A percentile compares a stretch with the other conserved stretches of the same genome.
These are phyloP conservation scores for Oegoconia quadripuncta DNA, from an alignment of 2,888 invertebrate species.

Conservation along the genomic window DNA sequence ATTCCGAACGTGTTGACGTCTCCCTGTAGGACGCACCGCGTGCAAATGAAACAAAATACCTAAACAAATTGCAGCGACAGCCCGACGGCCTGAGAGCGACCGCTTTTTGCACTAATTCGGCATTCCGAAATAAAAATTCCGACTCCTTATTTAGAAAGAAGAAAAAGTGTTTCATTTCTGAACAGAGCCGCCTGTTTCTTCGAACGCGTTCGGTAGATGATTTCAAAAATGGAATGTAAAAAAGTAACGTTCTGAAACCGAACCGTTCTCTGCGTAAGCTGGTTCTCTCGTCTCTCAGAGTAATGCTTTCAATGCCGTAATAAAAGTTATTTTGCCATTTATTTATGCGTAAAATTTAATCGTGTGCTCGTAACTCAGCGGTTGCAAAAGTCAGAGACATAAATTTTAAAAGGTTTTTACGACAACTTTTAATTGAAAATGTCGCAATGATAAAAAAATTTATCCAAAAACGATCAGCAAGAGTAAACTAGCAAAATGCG, in stretches of 20 bases:
- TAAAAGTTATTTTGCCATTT: constrained; percentile 9
- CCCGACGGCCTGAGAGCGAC: constrained; percentile 56
- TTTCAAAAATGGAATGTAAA: constrained; percentile 37
- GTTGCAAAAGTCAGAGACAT: constrained; percentile 7
- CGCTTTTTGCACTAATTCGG: constrained; percentile 78
- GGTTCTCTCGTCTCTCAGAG: too few species aligned
- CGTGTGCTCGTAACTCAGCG: constrained; percentile 3
- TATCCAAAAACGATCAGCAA: too few species aligned
- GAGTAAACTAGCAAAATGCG: not conserved
- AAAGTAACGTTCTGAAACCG: constrained; percentile 46
- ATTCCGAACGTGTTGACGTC: constrained; percentile 53
- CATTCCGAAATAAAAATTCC: constrained; percentile 79
- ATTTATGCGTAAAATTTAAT: constrained; percentile 10
- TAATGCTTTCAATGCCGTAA: constrained; percentile 6
- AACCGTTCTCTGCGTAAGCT: constrained; percentile 25
- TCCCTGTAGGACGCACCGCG: constrained; percentile 22
- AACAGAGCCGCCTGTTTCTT: constrained; percentile 39
- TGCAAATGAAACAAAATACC: constrained; percentile 72
- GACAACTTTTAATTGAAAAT: too few species aligned
- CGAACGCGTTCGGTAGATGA: constrained; percentile 41
- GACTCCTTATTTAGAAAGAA: constrained; percentile 57
- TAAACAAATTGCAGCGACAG: constrained; percentile 65
- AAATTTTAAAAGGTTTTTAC: too few species aligned
- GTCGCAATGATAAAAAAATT: too few species aligned
- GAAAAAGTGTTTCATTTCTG: constrained; percentile 54